Percentiles rank a stretch among this genome's conserved stretches.
Evolutionary conservation across 1,140 invertebrate species (phyloP).

Genomic region (Heterodera schachtii): DNA sequence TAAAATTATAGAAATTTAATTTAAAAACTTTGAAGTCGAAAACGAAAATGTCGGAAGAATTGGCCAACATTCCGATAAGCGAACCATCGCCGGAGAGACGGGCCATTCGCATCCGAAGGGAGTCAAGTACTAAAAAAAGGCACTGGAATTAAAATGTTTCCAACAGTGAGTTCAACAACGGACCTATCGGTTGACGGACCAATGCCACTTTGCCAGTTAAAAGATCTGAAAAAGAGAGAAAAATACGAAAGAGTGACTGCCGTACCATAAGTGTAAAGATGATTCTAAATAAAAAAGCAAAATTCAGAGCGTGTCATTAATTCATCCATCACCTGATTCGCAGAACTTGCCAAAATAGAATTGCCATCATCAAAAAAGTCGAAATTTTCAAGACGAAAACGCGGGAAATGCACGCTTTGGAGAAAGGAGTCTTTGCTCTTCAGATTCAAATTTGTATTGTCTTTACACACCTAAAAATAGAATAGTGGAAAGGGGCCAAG

Average conservation of each 20-base stretch:
- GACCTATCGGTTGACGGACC: conserved; percentile 25
- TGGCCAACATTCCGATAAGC: conserved; percentile 41
- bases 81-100: conserved; percentile 41
- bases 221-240: conserved; percentile 10
- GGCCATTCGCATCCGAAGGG: conserved; percentile 10
- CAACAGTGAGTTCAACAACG: conserved; percentile 1
- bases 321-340: conserved; percentile 31
- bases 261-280: conserved; percentile 42
- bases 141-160: too few species aligned
- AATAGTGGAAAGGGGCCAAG: conserved; percentile 13
- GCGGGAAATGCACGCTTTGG: conserved; percentile 39
- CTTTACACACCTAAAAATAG: conserved; percentile 26
- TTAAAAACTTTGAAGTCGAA: conserved; percentile 42
- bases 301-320: not conserved
- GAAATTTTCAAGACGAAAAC: conserved; percentile 35
- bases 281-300: conserved; percentile 41
- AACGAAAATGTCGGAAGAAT: conserved; percentile 38
- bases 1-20: not conserved
- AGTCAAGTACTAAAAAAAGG: conserved; percentile 28
- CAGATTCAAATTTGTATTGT: conserved; percentile 26
- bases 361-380: conserved; percentile 42
- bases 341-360: conserved; percentile 35
- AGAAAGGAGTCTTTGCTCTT: conserved; percentile 39
- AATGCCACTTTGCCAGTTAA: conserved; percentile 39
- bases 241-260: not conserved